phyloP scores from a whole-genome alignment of 2,113 vertebrate genomes.

The Chunga burmeisteri region DNA sequence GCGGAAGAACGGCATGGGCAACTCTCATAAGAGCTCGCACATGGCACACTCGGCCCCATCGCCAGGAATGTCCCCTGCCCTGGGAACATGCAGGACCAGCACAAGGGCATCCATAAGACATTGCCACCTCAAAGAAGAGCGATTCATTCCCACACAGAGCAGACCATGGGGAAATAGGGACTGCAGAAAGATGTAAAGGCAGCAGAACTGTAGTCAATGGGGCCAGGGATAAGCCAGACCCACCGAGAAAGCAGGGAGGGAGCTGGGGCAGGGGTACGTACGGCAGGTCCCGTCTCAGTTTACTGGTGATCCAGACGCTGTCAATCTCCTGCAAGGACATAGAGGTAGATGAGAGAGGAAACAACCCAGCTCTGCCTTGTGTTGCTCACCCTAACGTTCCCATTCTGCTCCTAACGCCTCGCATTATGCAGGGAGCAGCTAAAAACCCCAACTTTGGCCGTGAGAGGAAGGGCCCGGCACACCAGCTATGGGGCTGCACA shows the following conservation, averaged over 20 bases:
- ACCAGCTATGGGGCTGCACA: neutral
- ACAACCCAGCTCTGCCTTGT: neutral
- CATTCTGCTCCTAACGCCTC: fast-evolving
- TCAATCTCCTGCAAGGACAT: slow-evolving; percentile 88
- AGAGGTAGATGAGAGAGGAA: neutral
- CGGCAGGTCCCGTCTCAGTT: slow-evolving; percentile 92
- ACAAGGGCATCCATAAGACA: neutral
- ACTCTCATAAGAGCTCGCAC: neutral
- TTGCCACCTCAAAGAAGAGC: neutral
- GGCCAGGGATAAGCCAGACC: neutral
- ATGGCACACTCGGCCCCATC: neutral
- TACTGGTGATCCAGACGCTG: slow-evolving; percentile 93
- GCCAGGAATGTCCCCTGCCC: neutral
- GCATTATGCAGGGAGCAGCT: neutral
- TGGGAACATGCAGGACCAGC: fast-evolving
- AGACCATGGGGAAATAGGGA: neutral
- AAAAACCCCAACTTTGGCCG: neutral
- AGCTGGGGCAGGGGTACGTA: slow-evolving; percentile 71
- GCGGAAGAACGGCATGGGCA: neutral
- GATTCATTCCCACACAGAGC: neutral
- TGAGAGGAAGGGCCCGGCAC: neutral
- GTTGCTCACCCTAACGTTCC: neutral
- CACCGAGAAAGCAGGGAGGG: neutral
- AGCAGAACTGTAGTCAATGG: neutral
- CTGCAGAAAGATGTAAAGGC: neutral